Evolutionary conservation across 2,113 vertebrate species (phyloP), one percentile per base, ranked within the genome.

Genomic region (Ibidorhyncha struthersii): DNA sequence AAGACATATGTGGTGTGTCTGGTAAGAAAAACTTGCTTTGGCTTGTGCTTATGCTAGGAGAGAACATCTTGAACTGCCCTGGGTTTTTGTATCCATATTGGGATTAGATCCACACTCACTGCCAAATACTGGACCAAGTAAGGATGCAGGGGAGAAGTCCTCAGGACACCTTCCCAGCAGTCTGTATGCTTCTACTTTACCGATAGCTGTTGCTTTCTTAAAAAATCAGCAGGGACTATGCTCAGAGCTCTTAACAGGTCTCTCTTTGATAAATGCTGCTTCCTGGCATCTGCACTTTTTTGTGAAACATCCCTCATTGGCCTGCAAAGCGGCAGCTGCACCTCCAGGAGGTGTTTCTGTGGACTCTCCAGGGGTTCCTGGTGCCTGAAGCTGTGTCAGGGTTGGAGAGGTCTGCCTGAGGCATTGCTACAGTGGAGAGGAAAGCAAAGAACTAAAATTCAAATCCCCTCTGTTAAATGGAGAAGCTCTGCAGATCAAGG

Each of bases 231-330:
- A 80, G 63, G 58, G 74, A 77, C 50, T 2, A 0, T 30, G 58
- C 85, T 95, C 34, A 49, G 67, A 82, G 40, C 78, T 53, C 82
- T 49, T n/a, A 85, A 91, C 74, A 92, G 90, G 49, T 93, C 79
- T 90, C 11, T 67, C 90, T 94, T 96, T 89, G 89, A 94, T 62
- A 52, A 8, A 70, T 90, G 36, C 78, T 91, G 52, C 73, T 76
- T 93, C 49, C 73, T 90, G 90, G 74, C 58, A 69, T 80, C 49
- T 20, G 62, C 66, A 27, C 9, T 2, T 53, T 79, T 82, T 70
- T 66, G 62, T 65, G 74, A 90, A 93, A 70, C 32, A 23, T 38
- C 58, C 67, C 55, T 63, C 62, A 14, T 5, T n/a, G 25, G 34
- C 27, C 67, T 69, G 73, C 36, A 63, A 63, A 92, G 77, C 29